These are phyloP conservation scores for Manduca sexta DNA, from an alignment of 1,140 invertebrate species.

Conservation along the genomic window DNA sequence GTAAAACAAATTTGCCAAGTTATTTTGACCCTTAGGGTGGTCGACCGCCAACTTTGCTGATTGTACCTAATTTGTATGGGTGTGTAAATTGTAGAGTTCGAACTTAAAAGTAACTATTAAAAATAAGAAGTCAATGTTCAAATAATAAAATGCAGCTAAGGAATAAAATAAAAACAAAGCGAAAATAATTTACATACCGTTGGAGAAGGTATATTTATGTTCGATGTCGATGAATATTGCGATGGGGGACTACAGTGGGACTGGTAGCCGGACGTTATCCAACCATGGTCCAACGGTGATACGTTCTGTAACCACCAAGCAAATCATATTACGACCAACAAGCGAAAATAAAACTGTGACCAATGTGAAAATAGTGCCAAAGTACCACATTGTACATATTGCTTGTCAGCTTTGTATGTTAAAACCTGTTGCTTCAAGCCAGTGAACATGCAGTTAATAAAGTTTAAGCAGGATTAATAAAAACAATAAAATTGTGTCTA, in stretches of 20 bases:
- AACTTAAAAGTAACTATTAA: too few species aligned
- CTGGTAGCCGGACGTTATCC: constrained; percentile 73
- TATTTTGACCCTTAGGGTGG: too few species aligned
- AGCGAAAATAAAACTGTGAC: background rate
- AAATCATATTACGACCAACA: constrained; percentile 5
- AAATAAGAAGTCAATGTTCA: too few species aligned
- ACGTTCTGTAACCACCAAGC: constrained; percentile 52
- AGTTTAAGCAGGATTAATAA: background rate
- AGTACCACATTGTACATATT: background rate
- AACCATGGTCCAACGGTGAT: constrained; percentile 76
- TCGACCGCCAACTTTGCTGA: too few species aligned
- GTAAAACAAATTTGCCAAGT: too few species aligned
- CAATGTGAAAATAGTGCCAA: background rate
- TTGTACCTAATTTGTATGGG: too few species aligned
- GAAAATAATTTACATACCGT: constrained; percentile 68
- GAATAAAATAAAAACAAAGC: background rate
- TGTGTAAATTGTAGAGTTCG: too few species aligned
- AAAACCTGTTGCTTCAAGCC: background rate
- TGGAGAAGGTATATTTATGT: constrained; percentile 73
- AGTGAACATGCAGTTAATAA: constrained; percentile 2
- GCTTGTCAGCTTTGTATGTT: background rate
- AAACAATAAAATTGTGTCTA: too few species aligned
- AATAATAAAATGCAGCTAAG: too few species aligned
- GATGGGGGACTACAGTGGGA: constrained; percentile 74
- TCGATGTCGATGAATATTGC: constrained; percentile 70